Evolutionary conservation across 1,140 invertebrate genomes (phyloP).

Genomic region (Andrena cerasifolii): DNA sequence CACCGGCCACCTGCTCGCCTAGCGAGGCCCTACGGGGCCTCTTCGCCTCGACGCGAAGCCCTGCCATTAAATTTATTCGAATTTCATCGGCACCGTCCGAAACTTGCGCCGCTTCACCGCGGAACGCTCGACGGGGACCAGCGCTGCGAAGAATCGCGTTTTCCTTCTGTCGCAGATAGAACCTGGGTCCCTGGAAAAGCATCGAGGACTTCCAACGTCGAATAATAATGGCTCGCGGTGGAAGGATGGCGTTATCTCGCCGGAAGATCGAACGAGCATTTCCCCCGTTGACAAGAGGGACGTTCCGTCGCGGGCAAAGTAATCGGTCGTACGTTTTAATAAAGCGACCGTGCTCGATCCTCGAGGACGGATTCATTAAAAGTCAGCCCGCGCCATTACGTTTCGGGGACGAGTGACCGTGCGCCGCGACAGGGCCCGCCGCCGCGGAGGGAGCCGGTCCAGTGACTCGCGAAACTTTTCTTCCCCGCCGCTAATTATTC

Average conservation of each 20-base stretch:
- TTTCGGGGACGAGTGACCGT: constrained; percentile 18
- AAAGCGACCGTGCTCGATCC: constrained; percentile 15
- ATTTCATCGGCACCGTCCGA: constrained; percentile 74
- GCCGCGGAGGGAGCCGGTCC: not conserved
- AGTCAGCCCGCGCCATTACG: constrained; percentile 47
- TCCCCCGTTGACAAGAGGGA: too few relatives aligned
- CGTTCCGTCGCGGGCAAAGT: not conserved
- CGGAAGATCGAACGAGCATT: too few relatives aligned
- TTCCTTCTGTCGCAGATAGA: constrained; percentile 4
- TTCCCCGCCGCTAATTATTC: constrained; percentile 65
- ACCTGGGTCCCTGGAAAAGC: not conserved
- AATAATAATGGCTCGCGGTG: too few relatives aligned
- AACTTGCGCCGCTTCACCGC: constrained; percentile 42
- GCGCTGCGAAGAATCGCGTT: not conserved
- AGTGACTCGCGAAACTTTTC: constrained; percentile 62
- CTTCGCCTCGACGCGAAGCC: constrained; percentile 65
- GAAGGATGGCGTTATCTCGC: too few relatives aligned
- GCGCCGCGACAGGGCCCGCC: not conserved
- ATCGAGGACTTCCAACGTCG: too few relatives aligned
- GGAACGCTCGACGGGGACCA: not conserved
- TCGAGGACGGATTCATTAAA: constrained; percentile 59
- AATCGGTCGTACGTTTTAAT: constrained; percentile 44
- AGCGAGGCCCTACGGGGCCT: constrained; percentile 71
- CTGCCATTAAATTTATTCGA: constrained; percentile 81
- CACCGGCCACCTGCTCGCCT: constrained; percentile 76